phyloP scores from a whole-genome alignment of 2,797 vertebrate species.

The Melanotaenia parkinsoni region DNA sequence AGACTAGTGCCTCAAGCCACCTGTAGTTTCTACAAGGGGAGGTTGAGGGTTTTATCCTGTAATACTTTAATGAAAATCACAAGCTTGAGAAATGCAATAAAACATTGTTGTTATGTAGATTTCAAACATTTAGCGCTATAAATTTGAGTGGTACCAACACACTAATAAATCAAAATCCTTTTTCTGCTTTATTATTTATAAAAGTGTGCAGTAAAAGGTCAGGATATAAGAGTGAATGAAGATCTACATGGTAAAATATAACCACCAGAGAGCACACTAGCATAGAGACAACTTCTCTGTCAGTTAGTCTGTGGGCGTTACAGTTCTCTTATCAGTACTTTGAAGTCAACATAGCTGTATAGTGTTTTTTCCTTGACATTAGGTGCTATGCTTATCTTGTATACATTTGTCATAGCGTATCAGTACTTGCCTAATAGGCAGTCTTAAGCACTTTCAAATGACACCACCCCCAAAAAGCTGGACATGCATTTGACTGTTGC shows the following conservation, averaged over 20 bases:
- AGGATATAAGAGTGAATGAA: neutral
- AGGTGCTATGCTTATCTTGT: constrained; percentile 6
- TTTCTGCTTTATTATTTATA: neutral
- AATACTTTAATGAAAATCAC: constrained; percentile 20
- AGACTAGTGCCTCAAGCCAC: constrained; percentile 37
- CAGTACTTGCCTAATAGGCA: constrained; percentile 1
- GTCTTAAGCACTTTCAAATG: constrained; percentile 9
- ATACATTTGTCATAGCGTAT: constrained; percentile 6
- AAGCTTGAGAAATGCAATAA: neutral
- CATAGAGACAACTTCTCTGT: constrained; percentile 23
- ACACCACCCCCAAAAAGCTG: constrained; percentile 13
- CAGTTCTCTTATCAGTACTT: constrained; percentile 45
- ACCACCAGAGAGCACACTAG: constrained; percentile 71
- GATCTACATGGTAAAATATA: constrained; percentile 46
- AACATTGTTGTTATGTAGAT: constrained; percentile 2
- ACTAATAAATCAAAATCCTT: neutral
- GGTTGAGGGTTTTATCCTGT: constrained; percentile 13
- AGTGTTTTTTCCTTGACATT: constrained; percentile 35
- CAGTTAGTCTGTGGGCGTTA: constrained; percentile 29
- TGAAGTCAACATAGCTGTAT: constrained; percentile 24
- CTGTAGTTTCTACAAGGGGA: constrained; percentile 42
- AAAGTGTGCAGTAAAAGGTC: neutral
- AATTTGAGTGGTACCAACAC: neutral
- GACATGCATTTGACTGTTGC: constrained; percentile 21
- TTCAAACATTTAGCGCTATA: neutral